phyloP scores from a whole-genome alignment of 2,113 vertebrate genomes.

The Ammodramus savannarum region DNA sequence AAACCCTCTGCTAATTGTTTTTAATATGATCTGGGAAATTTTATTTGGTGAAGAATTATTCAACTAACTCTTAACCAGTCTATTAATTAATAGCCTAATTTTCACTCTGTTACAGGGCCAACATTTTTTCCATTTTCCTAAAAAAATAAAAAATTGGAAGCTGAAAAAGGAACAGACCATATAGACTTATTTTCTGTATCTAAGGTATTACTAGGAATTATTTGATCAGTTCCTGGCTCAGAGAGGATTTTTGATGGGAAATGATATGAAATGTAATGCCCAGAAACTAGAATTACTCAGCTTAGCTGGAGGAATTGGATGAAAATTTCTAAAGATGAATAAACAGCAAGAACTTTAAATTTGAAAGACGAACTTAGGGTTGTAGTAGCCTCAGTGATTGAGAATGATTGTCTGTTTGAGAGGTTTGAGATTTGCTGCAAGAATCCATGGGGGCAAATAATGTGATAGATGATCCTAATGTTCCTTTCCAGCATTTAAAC shows the following conservation, averaged over 20 bases:
- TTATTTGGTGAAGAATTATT: background rate
- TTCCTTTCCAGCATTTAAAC: background rate
- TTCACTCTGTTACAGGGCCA: background rate
- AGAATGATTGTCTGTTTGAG: background rate
- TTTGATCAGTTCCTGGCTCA: background rate
- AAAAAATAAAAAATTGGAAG: background rate
- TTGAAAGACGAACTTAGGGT: background rate
- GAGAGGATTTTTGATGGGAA: background rate
- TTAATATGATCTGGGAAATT: background rate
- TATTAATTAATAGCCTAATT: background rate
- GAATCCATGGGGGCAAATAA: background rate
- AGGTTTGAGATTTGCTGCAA: background rate
- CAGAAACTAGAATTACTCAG: background rate
- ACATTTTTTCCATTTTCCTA: background rate
- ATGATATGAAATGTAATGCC: background rate
- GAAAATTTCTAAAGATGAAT: background rate
- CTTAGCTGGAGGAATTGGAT: background rate
- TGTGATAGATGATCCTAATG: no score
- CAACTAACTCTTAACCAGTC: background rate
- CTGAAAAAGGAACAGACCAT: background rate
- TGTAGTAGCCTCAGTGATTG: background rate
- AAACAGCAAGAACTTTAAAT: background rate
- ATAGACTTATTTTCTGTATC: background rate
- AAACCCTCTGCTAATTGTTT: background rate
- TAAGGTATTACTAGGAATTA: background rate